Evolutionary conservation across 2,113 vertebrate species (phyloP).

Genomic region (Tragelaphus buxtoni): DNA sequence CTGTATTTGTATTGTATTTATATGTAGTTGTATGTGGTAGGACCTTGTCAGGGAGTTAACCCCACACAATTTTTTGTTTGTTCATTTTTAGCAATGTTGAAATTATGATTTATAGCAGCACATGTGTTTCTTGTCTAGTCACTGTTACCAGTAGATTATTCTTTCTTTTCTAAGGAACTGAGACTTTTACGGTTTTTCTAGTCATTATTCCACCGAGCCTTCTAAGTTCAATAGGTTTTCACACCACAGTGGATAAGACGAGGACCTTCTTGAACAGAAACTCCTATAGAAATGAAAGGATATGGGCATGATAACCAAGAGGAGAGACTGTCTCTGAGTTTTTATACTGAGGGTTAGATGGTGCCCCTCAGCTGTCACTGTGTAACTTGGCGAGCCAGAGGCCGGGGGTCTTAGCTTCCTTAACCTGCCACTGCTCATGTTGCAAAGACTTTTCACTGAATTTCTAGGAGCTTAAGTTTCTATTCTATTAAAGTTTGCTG

Average conservation of each 20-base stretch:
- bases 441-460: neutral
- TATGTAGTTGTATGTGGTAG: neutral
- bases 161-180: neutral
- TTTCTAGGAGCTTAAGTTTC: neutral
- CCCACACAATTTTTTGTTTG: neutral
- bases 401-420: neutral
- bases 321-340: neutral
- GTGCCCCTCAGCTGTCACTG: neutral
- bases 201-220: neutral
- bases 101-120: neutral
- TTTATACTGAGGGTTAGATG: neutral
- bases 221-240: neutral
- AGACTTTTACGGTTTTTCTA: neutral
- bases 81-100: neutral
- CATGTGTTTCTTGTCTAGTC: neutral
- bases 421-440: neutral
- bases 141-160: neutral
- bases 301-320: fast-evolving
- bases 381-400: neutral
- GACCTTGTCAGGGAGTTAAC: neutral
- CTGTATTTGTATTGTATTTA: neutral
- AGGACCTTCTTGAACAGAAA: neutral
- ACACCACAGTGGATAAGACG: neutral
- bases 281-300: neutral
- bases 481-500: neutral